Conservation (phyloP, 2,888 invertebrate species). For the Hydroisotoma schaefferi region DNA sequence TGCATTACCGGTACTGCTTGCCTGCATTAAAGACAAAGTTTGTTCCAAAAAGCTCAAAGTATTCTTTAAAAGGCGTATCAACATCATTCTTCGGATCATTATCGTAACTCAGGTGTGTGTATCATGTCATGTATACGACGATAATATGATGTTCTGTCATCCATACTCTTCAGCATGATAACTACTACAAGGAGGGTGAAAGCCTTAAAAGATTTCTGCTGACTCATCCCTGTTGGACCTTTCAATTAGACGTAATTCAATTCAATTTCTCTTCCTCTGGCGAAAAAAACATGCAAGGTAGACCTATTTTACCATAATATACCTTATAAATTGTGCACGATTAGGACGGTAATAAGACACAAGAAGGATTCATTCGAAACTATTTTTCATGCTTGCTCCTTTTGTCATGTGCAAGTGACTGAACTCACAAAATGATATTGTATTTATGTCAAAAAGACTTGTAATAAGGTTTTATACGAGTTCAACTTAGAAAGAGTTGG, state of each 20-base stretch:
- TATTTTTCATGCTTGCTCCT: neutral
- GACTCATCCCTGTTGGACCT: neutral
- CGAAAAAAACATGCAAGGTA: no score
- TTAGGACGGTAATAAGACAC: neutral
- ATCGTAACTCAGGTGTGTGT: conserved; percentile 8
- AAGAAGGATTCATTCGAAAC: neutral
- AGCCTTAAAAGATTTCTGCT: conserved; percentile 2
- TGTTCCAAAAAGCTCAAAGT: neutral
- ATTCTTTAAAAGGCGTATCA: conserved; percentile 6
- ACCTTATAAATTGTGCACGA: no score
- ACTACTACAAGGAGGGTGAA: neutral
- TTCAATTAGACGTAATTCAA: neutral
- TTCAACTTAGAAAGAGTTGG: neutral
- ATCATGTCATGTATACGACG: conserved; percentile 6
- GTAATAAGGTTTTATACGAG: no score
- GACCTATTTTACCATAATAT: conserved; percentile 1
- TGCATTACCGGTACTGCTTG: no score
- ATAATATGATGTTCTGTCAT: no score
- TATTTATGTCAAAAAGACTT: neutral
- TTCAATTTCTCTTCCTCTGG: no score
- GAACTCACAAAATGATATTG: neutral
- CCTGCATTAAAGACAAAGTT: no score
- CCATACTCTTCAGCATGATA: no score
- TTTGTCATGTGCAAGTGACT: no score
- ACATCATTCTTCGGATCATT: conserved; percentile 5